Conservation (phyloP, 2,888 invertebrate species). For the Drosophila atripex region DNA sequence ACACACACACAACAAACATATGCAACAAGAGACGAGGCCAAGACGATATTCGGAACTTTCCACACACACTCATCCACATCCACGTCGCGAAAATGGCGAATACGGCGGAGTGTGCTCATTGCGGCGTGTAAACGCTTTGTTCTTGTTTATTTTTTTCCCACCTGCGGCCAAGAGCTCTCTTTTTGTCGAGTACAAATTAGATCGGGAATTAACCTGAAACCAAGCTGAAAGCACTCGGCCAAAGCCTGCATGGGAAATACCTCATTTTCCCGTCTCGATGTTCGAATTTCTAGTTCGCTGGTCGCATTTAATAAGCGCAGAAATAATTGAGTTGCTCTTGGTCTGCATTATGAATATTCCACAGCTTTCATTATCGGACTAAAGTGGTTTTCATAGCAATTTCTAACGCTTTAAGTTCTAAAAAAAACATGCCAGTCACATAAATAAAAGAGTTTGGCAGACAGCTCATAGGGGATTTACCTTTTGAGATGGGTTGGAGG, state of each 20-base stretch:
- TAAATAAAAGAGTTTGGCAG: neutral
- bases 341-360: slow-evolving; percentile 8
- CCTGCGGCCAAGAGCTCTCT: slow-evolving; percentile 1
- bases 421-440: neutral
- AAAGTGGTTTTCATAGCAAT: slow-evolving; percentile 19
- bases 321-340: slow-evolving; percentile 5
- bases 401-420: neutral
- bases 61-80: slow-evolving; percentile 6
- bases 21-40: slow-evolving; percentile 38
- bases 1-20: slow-evolving; percentile 44
- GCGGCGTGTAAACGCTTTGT: slow-evolving; percentile 50
- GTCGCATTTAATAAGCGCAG: neutral
- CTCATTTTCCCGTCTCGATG: neutral
- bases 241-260: neutral
- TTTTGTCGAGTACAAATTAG: neutral
- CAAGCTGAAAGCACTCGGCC: neutral
- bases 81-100: neutral
- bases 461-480: neutral
- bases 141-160: slow-evolving; percentile 10
- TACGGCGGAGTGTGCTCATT: slow-evolving; percentile 31
- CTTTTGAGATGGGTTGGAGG: neutral
- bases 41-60: slow-evolving; percentile 14
- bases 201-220: slow-evolving; percentile 2
- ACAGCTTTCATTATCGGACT: slow-evolving; percentile 33
- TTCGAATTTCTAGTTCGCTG: neutral